Conservation (phyloP, 2,888 invertebrate genomes). For the Drosophila anomalata region DNA sequence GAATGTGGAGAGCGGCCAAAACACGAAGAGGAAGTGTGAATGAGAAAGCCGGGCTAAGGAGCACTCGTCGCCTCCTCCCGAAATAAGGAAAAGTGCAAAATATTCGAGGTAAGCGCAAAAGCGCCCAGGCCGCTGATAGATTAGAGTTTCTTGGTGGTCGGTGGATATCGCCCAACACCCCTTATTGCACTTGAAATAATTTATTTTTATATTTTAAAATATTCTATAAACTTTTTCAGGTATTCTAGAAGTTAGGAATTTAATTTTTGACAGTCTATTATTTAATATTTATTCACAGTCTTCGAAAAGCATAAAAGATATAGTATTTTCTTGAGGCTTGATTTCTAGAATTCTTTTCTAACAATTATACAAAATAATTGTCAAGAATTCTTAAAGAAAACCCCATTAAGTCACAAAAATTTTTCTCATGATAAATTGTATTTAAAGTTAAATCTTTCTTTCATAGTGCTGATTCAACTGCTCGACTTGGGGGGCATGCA, state of each 20-base stretch:
- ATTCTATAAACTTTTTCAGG: too few species aligned
- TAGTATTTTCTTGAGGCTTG: too few species aligned
- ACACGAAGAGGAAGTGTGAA: conserved; percentile 63
- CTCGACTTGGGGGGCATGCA: conserved; percentile 48
- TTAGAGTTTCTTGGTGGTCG: conserved; percentile 56
- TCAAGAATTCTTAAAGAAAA: not conserved
- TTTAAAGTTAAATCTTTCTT: not conserved
- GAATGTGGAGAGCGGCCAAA: conserved; percentile 31
- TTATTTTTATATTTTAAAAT: not conserved
- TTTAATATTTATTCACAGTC: too few species aligned
- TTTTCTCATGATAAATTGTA: not conserved
- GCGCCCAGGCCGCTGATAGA: conserved; percentile 63
- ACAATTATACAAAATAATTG: not conserved
- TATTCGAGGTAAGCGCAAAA: conserved; percentile 47
- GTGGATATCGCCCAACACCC: conserved; percentile 3
- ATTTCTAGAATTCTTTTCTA: not conserved
- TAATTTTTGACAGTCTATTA: too few species aligned
- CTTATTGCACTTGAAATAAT: conserved; percentile 2
- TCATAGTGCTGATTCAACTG: conserved; percentile 11
- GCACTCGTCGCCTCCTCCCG: conserved; percentile 25
- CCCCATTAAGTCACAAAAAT: not conserved
- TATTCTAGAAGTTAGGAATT: too few species aligned
- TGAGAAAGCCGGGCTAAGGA: conserved; percentile 50
- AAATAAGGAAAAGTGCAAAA: conserved; percentile 43
- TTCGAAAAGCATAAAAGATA: too few species aligned